A percentile compares a stretch with the other conserved stretches of the same genome.
These are phyloP conservation scores for Hoplodrina ambigua DNA, from an alignment of 2,888 invertebrate genomes.

Conservation along the genomic window DNA sequence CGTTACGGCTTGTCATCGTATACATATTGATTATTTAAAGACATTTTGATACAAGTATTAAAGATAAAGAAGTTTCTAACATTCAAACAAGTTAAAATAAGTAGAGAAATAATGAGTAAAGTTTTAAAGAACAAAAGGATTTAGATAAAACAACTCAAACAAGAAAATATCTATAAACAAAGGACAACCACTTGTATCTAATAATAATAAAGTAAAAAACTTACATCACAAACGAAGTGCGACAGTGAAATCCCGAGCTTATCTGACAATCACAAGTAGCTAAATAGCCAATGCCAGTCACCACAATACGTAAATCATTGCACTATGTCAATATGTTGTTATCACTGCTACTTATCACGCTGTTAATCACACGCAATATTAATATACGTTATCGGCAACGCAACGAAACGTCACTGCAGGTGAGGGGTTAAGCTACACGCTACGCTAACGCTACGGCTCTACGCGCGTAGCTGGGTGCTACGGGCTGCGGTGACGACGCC, in stretches of 20 bases:
- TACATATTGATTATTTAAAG: constrained; percentile 38
- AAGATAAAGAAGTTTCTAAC: constrained; percentile 23
- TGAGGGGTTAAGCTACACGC: constrained; percentile 69
- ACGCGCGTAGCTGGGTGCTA: constrained; percentile 71
- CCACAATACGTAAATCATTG: constrained; percentile 56
- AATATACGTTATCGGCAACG: constrained; percentile 53
- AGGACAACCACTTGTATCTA: constrained; percentile 64
- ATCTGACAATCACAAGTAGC: constrained; percentile 65
- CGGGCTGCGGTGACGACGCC: constrained; percentile 70
- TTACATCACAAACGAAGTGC: constrained; percentile 71
- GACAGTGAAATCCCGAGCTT: constrained; percentile 58
- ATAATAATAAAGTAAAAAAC: constrained; percentile 65
- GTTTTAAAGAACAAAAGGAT: constrained; percentile 16
- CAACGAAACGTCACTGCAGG: constrained; percentile 80
- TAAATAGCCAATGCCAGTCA: constrained; percentile 66
- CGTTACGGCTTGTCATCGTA: constrained; percentile 20
- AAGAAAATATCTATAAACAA: constrained; percentile 49
- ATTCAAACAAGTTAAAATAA: constrained; percentile 14
- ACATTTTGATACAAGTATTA: not conserved
- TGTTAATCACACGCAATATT: constrained; percentile 51
- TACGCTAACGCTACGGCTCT: constrained; percentile 69
- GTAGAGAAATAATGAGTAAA: constrained; percentile 4
- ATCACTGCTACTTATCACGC: constrained; percentile 60
- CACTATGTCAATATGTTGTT: constrained; percentile 58
- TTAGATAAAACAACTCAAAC: constrained; percentile 9